Evolutionary conservation across 2,888 invertebrate species (phyloP).

Genomic region (Tenthredo livida): DNA sequence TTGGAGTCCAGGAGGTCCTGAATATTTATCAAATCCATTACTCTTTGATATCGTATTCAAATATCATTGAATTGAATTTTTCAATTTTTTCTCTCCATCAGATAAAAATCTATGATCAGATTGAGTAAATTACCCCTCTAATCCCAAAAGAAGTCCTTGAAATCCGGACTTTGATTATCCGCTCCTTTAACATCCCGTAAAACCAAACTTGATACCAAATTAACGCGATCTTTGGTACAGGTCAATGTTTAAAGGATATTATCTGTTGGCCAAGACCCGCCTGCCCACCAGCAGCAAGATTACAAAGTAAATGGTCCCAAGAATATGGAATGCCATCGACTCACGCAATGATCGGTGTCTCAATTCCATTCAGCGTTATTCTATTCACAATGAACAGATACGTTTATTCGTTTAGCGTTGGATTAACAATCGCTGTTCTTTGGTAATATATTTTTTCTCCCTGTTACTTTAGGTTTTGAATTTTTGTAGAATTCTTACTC

Average conservation of each 20-base stretch:
- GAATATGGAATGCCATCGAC: constrained; percentile 98
- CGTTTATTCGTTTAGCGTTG: constrained; percentile 84
- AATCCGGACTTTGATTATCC: background rate
- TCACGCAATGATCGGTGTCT: constrained; percentile 94
- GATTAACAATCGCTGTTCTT: constrained; percentile 81
- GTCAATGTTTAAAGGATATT: constrained; percentile 94
- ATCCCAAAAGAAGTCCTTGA: background rate
- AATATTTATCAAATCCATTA: background rate
- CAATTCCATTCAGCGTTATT: constrained; percentile 92
- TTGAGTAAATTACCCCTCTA: background rate
- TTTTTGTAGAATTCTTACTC: background rate
- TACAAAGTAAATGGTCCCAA: constrained; percentile 93
- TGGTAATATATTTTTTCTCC: constrained; percentile 78
- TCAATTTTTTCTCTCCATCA: background rate
- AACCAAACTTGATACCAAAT: constrained; percentile 4
- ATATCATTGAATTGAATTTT: background rate
- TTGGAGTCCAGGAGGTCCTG: background rate
- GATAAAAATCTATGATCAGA: background rate
- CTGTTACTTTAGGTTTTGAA: background rate
- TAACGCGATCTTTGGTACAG: constrained; percentile 75
- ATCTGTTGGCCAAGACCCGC: constrained; percentile 92
- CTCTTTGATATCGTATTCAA: background rate
- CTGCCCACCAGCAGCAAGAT: constrained; percentile 88
- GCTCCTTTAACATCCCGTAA: background rate
- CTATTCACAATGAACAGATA: constrained; percentile 90